Conservation (phyloP, 2,797 vertebrate genomes). For the Falco naumanni region DNA sequence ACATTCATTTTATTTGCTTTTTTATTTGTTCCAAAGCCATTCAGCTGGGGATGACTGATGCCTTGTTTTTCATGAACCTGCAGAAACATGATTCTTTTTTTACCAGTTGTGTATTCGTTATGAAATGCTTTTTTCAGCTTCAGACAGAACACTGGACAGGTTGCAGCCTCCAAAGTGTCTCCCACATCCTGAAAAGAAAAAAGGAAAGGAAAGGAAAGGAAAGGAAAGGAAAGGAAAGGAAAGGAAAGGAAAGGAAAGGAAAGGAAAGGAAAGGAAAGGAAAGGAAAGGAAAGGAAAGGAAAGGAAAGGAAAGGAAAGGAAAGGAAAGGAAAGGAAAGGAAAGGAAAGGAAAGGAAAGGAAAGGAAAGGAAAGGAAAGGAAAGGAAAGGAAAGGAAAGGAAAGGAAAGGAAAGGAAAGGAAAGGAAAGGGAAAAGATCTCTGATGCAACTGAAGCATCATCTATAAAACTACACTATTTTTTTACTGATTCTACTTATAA, state of each 20-base stretch:
- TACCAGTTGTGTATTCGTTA: neutral
- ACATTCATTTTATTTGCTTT: constrained; percentile 7
- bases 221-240: no score
- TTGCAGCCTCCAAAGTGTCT: neutral
- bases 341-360: neutral
- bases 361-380: neutral
- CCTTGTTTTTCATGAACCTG: neutral
- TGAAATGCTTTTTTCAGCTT: neutral
- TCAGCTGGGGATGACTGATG: neutral
- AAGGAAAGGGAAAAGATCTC: neutral
- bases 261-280: no score
- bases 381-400: no score
- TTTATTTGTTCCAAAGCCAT: constrained; percentile 27
- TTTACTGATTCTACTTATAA: neutral
- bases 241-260: neutral
- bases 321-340: no score
- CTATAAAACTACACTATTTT: neutral
- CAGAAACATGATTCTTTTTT: neutral
- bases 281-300: no score
- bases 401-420: neutral
- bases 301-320: no score
- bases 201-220: no score
- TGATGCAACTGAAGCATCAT: neutral
- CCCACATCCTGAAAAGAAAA: neutral
- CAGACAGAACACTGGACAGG: neutral